These are phyloP conservation scores for Caenorhabditis briggsae DNA, from an alignment of 1,140 invertebrate genomes.

Conservation along the genomic window DNA sequence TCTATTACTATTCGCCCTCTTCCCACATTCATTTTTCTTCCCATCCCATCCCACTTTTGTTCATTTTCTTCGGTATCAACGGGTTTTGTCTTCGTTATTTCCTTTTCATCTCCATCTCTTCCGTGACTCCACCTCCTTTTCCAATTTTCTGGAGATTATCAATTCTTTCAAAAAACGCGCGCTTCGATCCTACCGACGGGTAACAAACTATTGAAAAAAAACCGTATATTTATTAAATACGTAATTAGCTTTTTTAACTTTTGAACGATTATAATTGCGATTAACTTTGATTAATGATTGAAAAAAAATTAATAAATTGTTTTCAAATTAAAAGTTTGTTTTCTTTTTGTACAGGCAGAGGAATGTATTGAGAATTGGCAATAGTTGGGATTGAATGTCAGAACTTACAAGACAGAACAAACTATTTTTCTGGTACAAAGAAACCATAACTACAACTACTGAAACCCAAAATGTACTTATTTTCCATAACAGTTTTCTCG, in stretches of 20 bases:
- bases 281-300: background rate
- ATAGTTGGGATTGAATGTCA: too few relatives aligned
- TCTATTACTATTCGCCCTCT: background rate
- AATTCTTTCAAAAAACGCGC: conserved; percentile 40
- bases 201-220: conserved; percentile 1
- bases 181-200: conserved; percentile 46
- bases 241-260: background rate
- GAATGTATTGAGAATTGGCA: too few relatives aligned
- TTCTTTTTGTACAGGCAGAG: background rate
- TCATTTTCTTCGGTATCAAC: conserved; percentile 4
- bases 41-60: background rate
- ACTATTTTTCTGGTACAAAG: too few relatives aligned
- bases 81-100: conserved; percentile 14
- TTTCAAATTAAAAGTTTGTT: background rate
- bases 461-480: too few relatives aligned
- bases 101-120: conserved; percentile 18
- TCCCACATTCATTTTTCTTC: background rate
- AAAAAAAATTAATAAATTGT: conserved; percentile 23
- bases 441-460: too few relatives aligned
- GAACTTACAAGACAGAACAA: too few relatives aligned
- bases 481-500: too few relatives aligned
- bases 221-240: conserved; percentile 3
- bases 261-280: conserved; percentile 28
- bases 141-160: conserved; percentile 25
- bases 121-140: conserved; percentile 19